Base-by-base conservation (phyloP, 1,140 invertebrate species). In the Rhyacophila brunnea region DNA sequence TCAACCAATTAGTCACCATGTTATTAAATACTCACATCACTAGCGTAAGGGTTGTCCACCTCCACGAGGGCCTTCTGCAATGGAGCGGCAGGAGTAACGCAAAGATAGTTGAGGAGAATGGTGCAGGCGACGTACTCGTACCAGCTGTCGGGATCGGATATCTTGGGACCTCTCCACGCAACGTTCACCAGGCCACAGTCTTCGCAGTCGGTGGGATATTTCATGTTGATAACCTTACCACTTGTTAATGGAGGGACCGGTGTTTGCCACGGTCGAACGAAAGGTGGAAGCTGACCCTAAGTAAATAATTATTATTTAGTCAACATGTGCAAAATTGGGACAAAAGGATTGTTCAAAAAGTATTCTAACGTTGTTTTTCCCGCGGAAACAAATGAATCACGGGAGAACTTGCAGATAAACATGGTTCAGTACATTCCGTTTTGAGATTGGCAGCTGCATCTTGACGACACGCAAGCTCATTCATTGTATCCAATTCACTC, bases 151-250 rank as follows among this genome's bases (percentile, higher is more conserved):
- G 59, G 14, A 20, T 66, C 63, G 1, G 85, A 80, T 13, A 82
- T 78, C n/a, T 83, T 80, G 0, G 92, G 91, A n/a, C 93, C 93
- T 62, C 91, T 77, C 89, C 91, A 96, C 0, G 84, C 90, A 58
- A 92, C 81, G 56, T 81, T 75, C 17, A 95, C 88, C 64, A 93
- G 76, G 18, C 93, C 94, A 77, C 89, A 88, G 57, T 87, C 87
- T 71, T 94, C 92, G 52, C 91, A 89, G 71, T 95, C 92, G 42
- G 87, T 86, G 0, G 93, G 90, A 80, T 92, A 96, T 54, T 80
- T 75, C 1, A 87, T 77, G 57, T 46, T 78, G 17, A 68, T 81
- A 74, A 68, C 79, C 60, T 63, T 79, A 78, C 68, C 82, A 62
- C 45, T 69, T 65, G 59, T 74, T 10, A 91, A 71, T 1, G 85